Base-by-base conservation (phyloP, 2,888 invertebrate genomes). In the Camptogramma bilineatum region DNA sequence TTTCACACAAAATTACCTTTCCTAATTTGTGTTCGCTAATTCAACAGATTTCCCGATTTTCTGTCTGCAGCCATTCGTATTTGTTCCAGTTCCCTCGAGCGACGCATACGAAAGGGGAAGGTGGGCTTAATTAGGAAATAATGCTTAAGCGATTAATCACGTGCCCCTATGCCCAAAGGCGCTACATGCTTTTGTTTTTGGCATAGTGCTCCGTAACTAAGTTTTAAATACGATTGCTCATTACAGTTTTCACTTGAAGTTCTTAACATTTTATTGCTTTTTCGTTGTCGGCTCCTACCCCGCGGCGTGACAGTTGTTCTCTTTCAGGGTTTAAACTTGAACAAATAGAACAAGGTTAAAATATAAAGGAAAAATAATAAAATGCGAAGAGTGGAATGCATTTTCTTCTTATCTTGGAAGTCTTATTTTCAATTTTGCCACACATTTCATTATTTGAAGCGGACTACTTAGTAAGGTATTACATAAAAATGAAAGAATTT, bases 61-160 rank as follows among this genome's bases (percentile, higher is more conserved):
- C 72, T 72, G 73, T 74, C 79, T 80, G 75, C 76, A 73, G 79
- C 81, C 79, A 83, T 84, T 84, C 82, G 81, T 84, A 82, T 86
- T 87, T 85, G 83, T 85, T 85, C 79, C 83, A 84, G 72, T 73
- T 83, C 87, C 90, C 88, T 74, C 78, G 74, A 81, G 87, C 86
- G 76, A 79, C 79, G 82, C 79, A 80, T 82, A 79, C 71, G 74
- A 77, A 75, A 84, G 89, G 90, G 87, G 88, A 87, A 88, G 86
- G 87, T 88, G 83, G 81, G 87, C 87, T 91, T 91, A 92, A 92
- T 93, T 92, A 88, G 91, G 86, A 90, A 93, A 90, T 92, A 92
- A 92, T 91, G 87, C 87, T 82, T 82, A 82, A 85, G 83, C 92
- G 86, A 92, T 93, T 92, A 91, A 93, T 93, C 91, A 92, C 89